Base-by-base conservation (phyloP, 2,797 vertebrate genomes). In the Coranthus polyacanthus region DNA sequence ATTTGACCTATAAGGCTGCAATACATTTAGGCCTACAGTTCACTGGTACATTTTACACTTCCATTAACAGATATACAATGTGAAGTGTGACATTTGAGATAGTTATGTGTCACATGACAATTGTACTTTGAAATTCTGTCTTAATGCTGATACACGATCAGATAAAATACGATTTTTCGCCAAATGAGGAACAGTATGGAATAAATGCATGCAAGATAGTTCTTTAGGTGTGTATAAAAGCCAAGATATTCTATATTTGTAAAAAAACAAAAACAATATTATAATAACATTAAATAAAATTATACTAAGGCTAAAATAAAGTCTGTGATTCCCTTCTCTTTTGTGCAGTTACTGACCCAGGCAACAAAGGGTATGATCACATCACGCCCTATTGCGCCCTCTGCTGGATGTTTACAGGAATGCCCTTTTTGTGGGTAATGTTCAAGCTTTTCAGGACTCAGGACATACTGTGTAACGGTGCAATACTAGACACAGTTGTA, bases 371-470 rank as follows among this genome's bases (percentile, higher is more conserved):
- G 69, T 58, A 34, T 43, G 60, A 43, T 81, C 43, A 83, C 86
- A 72, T 78, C 57, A 89, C 76, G 85, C 90, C 79, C 68, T 76
- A 85, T 84, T 88, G 90, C 92, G 67, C 93, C 93, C 92, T 93
- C 94, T 95, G 90, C 90, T 94, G 94, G 94, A 72, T 18, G 47
- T 62, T 37, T 45, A 38, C 3, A 12, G 37, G 52, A 70, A 84
- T 50, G 1, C 45, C 63, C 24, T 41, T 54, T 21, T 51, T 46
- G 12, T 57, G 22, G 12, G 2, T 32, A 8, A 6, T 11, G 1
- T 44, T 53, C 26, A 36, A 45, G 44, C 20, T 43, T 9, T 24
- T 44, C 6, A 29, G 21, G 59, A 50, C 22, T 70, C 29, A 41
- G 50, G 36, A 32, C 29, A 32, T 9, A 32, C 29, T 32, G 54